Evolutionary conservation across 92 coral and sea anemone genomes (phyloP).

Genomic region (Galaxea fascicularis): DNA sequence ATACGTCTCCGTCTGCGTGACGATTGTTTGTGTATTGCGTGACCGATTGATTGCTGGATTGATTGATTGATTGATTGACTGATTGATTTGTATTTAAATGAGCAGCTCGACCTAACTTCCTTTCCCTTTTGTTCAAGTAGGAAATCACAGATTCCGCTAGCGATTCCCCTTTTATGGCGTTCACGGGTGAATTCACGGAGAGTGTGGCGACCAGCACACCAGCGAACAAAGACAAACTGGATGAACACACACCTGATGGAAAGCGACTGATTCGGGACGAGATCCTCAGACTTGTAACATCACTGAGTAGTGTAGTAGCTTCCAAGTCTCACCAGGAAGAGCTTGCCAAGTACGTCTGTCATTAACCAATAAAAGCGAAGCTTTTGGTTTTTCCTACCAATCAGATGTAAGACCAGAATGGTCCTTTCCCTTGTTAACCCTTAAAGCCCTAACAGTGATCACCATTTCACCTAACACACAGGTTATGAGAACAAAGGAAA

Average conservation of each 20-base stretch:
- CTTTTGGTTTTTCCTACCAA: background rate
- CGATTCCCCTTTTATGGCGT: slow-evolving; percentile 36
- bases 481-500: no score
- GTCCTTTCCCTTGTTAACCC: no score
- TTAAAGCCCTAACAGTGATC: no score
- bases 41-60: no score
- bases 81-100: no score
- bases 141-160: slow-evolving; percentile 13
- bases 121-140: slow-evolving; percentile 8
- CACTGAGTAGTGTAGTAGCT: slow-evolving; percentile 92
- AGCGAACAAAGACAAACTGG: slow-evolving; percentile 48
- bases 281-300: slow-evolving; percentile 83
- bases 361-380: background rate
- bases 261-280: slow-evolving; percentile 78
- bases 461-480: no score
- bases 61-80: no score
- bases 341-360: slow-evolving; percentile 75
- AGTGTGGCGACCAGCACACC: slow-evolving; percentile 44
- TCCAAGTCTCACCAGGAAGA: slow-evolving; percentile 93
- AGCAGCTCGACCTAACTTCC: background rate
- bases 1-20: no score
- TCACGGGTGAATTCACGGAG: slow-evolving; percentile 30
- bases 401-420: background rate
- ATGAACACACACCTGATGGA: slow-evolving; percentile 78
- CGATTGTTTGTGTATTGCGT: no score